Conservation (phyloP, 92 coral and sea anemone genomes). For the Parazoanthus swiftii region DNA sequence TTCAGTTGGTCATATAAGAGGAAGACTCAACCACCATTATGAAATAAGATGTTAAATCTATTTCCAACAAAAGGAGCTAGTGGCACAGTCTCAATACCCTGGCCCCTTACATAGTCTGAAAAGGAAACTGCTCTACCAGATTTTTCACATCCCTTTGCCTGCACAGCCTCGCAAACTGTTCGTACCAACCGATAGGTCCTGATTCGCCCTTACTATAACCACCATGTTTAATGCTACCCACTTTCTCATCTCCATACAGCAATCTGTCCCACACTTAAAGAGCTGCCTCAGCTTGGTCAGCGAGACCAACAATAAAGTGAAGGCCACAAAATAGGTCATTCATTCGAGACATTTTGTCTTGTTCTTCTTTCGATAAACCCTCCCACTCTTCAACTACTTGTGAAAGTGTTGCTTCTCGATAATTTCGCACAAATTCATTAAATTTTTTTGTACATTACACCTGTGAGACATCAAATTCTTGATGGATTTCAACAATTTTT, state of each 20-base stretch:
- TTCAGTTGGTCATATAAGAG: conserved; percentile 17
- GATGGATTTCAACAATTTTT: conserved; percentile 12
- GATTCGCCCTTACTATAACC: conserved; percentile 40
- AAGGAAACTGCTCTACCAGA: conserved; percentile 27
- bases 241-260: conserved; percentile 27
- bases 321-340: conserved; percentile 46
- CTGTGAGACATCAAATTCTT: conserved; percentile 27
- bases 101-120: not conserved
- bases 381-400: not conserved
- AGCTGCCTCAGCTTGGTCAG: conserved; percentile 43
- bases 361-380: not conserved
- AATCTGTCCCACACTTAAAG: conserved; percentile 32
- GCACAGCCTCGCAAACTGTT: conserved; percentile 26
- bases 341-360: not conserved
- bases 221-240: conserved; percentile 20
- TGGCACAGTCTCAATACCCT: not conserved
- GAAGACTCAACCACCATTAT: conserved; percentile 21
- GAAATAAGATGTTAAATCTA: conserved; percentile 28
- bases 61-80: conserved; percentile 20
- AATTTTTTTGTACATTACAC: not conserved
- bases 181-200: conserved; percentile 17
- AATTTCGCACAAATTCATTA: conserved; percentile 7
- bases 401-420: not conserved
- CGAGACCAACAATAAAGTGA: conserved; percentile 40
- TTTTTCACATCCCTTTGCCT: conserved; percentile 10